A percentile compares a stretch with the other conserved stretches of the same genome.
Conservation (phyloP, 2,888 invertebrate species). For the Rotaria magnacalcarata region DNA sequence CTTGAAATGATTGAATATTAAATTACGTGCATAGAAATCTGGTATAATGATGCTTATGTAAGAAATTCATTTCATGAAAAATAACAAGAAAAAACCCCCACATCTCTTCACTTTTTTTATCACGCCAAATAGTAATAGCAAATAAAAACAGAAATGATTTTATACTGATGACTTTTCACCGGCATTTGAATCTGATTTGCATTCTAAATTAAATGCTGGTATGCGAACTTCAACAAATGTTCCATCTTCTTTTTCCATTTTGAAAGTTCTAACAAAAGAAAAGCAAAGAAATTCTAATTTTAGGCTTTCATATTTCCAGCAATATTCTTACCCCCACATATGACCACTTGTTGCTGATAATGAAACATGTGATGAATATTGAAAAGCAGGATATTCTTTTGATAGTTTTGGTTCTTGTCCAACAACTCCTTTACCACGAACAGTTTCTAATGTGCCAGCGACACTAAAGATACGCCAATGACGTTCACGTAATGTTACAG, state of each 20-base stretch:
- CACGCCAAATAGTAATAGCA: background rate
- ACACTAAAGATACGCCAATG: constrained; percentile 96
- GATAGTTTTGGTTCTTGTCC: constrained; percentile 88
- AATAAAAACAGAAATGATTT: background rate
- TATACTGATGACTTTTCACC: background rate
- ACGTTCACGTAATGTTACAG: constrained; percentile 84
- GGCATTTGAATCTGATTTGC: constrained; percentile 68
- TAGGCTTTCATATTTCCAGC: background rate
- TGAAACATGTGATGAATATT: constrained; percentile 93
- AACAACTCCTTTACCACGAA: constrained; percentile 86
- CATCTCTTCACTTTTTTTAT: background rate
- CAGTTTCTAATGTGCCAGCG: constrained; percentile 77
- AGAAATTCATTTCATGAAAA: background rate
- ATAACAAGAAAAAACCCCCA: background rate
- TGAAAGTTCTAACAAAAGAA: constrained; percentile 78
- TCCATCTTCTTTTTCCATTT: constrained; percentile 93
- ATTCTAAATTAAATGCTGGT: constrained; percentile 91
- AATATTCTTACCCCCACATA: constrained; percentile 69
- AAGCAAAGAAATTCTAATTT: background rate
- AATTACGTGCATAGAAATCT: background rate
- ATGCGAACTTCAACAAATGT: constrained; percentile 93
- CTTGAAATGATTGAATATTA: too few relatives aligned
- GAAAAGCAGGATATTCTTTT: constrained; percentile 82
- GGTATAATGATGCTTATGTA: background rate
- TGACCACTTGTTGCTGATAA: constrained; percentile 94